Percentiles rank a stretch among this genome's conserved stretches.
phyloP scores from a whole-genome alignment of 2,888 invertebrate genomes.

The Cheilosia pagana region DNA sequence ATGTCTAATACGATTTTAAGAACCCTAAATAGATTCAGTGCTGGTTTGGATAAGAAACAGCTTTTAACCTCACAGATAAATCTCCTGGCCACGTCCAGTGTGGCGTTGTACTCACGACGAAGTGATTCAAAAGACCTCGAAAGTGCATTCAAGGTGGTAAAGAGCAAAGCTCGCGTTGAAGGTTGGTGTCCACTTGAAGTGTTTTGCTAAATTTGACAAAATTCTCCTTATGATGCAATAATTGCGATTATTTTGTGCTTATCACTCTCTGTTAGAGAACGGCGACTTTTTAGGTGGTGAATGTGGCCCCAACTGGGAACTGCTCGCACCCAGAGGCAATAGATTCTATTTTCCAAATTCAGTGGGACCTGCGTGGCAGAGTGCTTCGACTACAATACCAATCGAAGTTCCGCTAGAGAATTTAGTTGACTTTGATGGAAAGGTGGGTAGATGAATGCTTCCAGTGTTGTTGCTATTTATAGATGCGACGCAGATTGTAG shows the following conservation, averaged over 20 bases:
- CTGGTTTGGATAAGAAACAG: conserved; percentile 41
- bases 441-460: conserved; percentile 67
- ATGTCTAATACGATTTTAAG: conserved; percentile 69
- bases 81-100: conserved; percentile 8
- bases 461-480: conserved; percentile 39
- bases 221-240: conserved; percentile 65
- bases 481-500: conserved; percentile 55
- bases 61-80: conserved; percentile 32
- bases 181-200: conserved; percentile 63
- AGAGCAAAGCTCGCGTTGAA: conserved; percentile 79
- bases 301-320: conserved; percentile 86
- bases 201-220: neutral
- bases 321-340: conserved; percentile 87
- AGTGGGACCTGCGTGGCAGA: conserved; percentile 88
- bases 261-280: conserved; percentile 76
- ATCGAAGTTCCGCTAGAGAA: conserved; percentile 78
- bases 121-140: conserved; percentile 79
- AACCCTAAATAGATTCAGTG: conserved; percentile 56
- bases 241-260: conserved; percentile 16
- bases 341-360: conserved; percentile 89
- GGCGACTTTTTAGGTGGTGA: conserved; percentile 80
- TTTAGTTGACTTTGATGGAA: conserved; percentile 79
- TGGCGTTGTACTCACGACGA: conserved; percentile 77
- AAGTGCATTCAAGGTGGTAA: conserved; percentile 78
- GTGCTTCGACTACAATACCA: conserved; percentile 85